Base-by-base conservation (phyloP, 2,113 vertebrate genomes). In the Lasiurus borealis region DNA sequence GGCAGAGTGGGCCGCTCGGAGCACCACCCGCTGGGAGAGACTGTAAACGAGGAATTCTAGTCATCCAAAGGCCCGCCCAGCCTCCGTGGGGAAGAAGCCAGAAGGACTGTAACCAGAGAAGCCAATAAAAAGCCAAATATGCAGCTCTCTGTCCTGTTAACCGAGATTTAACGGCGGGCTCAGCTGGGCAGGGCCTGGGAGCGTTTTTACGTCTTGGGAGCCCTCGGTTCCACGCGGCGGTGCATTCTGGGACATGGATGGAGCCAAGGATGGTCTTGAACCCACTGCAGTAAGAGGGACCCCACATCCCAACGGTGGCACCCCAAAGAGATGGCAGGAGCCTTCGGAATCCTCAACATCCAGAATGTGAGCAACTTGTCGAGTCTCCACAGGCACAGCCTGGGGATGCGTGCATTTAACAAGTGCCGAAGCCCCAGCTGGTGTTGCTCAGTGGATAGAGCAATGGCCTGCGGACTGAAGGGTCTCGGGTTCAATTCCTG, bases 291-390 rank as follows among this genome's bases (percentile, higher is more conserved):
- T 64, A 48, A 62, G 75, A 90, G 81, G 29, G 80, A 85, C 19
- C 40, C 85, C 29, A 18, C 57, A 48, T 90, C 72, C n/a, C 76
- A 62, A 81, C 62, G 76, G 88, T 18, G 34, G 84, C 76, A 88
- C 31, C 50, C 77, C 3, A 0, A 29, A 34, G 50, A 88, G 46
- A 59, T 82, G 31, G 21, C 2, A 0, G 27, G 10, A 76, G 46
- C 10, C 25, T 23, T 48, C 29, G 21, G 95, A 88, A 46, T 85
- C 92, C 78, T 1, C 25, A 72, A 19, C 1, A 16, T 7, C 52
- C 72, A 48, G 71, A 66, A 66, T n/a, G 25, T 23, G 57, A 73
- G 16, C n/a, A 21, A 0, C 12, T 66, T 71, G 76, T 62, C 16
- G 6, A 31, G 48, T 46, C 40, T 73, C 66, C 3, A 40, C 29